Evolutionary conservation across 2,113 vertebrate species (phyloP), one percentile per base, ranked within the genome.

Genomic region (Prochilodus magdalenae): DNA sequence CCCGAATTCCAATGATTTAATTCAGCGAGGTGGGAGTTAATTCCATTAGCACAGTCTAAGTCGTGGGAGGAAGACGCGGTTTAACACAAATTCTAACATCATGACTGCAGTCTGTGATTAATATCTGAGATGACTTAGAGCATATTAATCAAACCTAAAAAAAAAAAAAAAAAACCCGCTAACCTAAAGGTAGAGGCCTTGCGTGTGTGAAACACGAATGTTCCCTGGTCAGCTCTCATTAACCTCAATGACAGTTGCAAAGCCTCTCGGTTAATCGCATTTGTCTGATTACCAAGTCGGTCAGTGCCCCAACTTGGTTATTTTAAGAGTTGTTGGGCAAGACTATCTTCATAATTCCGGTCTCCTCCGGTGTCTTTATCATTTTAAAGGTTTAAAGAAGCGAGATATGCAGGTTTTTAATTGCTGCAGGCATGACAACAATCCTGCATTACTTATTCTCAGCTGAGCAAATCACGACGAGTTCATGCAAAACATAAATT

Each of bases 211-310:
- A 24, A 22, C 69, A 24, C 16, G 30, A 59, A 51, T 66, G 76
- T 55, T 60, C 79, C 82, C 57, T 78, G 80, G 73, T 79, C 81
- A 83, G 27, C 81, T 77, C 70, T 83, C 57, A 75, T 85, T 86
- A 86, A 85, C 79, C 85, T 87, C 84, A 83, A 83, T 84, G 71
- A 86, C 88, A 80, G 87, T 78, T 82, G 81, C 86, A 91, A 91
- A 91, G 85, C 85, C 88, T 85, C 87, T 66, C 83, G 55, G 59
- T 89, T 93, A 94, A 94, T 93, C 93, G 88, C 90, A 94, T 93
- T 92, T 93, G 90, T 89, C 88, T 85, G 87, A 90, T 91, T 85
- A 88, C 73, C 82, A 85, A 89, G 55, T 89, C 87, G 84, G 80
- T 86, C 85, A 89, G 88, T 90, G 83, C 77, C 86, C 88, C 76